These are phyloP conservation scores for Mirza zaza DNA, from an alignment of 2,113 vertebrate genomes.

Conservation along the genomic window DNA sequence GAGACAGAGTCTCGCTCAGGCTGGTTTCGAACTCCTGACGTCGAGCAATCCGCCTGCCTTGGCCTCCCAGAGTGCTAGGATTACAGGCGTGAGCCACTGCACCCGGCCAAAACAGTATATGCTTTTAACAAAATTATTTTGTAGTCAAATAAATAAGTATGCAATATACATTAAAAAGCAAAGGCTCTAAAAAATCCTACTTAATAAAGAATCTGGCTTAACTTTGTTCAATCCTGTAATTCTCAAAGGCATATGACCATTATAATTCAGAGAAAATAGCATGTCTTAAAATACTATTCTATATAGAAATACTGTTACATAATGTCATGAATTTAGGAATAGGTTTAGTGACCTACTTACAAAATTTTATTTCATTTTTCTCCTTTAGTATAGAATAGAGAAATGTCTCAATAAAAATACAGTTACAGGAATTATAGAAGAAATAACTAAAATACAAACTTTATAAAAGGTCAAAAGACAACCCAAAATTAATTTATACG, in stretches of 20 bases:
- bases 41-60: too few relatives aligned
- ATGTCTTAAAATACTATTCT: background rate
- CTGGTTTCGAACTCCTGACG: too few relatives aligned
- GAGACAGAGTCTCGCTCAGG: too few relatives aligned
- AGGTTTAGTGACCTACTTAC: background rate
- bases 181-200: background rate
- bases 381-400: background rate
- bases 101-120: background rate
- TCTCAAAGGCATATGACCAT: background rate
- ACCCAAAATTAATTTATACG: background rate
- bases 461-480: background rate
- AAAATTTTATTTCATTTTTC: conserved; percentile 31
- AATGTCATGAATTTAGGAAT: background rate
- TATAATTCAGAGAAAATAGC: background rate
- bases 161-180: background rate
- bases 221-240: background rate
- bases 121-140: background rate
- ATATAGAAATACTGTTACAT: background rate
- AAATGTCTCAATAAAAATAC: background rate
- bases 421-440: background rate
- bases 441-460: background rate
- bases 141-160: background rate
- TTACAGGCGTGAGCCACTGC: too few relatives aligned
- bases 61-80: too few relatives aligned
- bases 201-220: background rate